Percentiles rank a stretch among this genome's conserved stretches.
These are phyloP conservation scores for Chloebia gouldiae DNA, from an alignment of 2,113 vertebrate genomes.

Conservation along the genomic window DNA sequence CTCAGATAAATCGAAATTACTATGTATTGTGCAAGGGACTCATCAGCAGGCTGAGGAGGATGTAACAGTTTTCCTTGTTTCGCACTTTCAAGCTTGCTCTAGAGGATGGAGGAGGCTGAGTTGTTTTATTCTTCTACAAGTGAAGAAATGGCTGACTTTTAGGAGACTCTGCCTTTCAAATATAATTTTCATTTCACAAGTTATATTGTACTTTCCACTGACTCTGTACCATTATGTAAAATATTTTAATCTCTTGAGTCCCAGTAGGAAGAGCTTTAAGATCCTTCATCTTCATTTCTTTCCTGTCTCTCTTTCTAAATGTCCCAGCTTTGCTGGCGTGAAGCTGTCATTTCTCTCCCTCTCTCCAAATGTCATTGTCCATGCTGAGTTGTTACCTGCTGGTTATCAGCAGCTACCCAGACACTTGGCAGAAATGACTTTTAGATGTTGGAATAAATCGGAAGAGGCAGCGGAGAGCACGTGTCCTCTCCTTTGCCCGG, in stretches of 20 bases:
- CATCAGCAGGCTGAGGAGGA: conserved; percentile 24
- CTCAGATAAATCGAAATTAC: conserved; percentile 69
- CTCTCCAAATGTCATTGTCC: conserved; percentile 65
- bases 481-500: not conserved
- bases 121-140: not conserved
- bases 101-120: not conserved
- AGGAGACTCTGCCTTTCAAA: conserved; percentile 15
- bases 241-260: conserved; percentile 53
- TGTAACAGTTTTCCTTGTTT: conserved; percentile 6
- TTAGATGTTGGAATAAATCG: conserved; percentile 21
- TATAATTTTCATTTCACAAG: conserved; percentile 33
- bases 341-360: conserved; percentile 57
- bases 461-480: conserved; percentile 31
- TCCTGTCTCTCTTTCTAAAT: conserved; percentile 20
- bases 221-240: not conserved
- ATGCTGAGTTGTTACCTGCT: conserved; percentile 60
- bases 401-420: conserved; percentile 61
- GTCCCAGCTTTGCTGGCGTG: conserved; percentile 32
- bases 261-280: conserved; percentile 50
- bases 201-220: not conserved
- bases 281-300: conserved; percentile 61
- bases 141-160: not conserved
- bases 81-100: not conserved
- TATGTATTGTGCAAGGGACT: conserved; percentile 23
- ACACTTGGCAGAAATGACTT: conserved; percentile 47